A percentile compares a stretch with the other conserved stretches of the same genome.
Conservation (phyloP, 2,113 vertebrate species). For the Forbesichthys papilliferus region DNA sequence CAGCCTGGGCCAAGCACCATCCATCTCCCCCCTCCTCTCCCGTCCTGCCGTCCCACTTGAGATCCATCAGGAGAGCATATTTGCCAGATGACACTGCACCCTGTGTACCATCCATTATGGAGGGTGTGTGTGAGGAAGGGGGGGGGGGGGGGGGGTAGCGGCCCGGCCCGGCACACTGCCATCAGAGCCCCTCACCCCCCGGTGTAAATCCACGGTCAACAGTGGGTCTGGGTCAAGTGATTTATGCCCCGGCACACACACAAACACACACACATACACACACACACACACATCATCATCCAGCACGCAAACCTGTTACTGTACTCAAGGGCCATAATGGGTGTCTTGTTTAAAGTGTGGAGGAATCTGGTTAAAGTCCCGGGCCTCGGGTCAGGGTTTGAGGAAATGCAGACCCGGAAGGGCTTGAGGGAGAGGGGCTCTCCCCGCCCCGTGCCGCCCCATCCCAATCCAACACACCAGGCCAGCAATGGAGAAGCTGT, state of each 20-base stretch:
- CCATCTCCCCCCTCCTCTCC: slow-evolving; percentile 49
- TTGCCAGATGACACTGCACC: slow-evolving; percentile 63
- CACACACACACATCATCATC: slow-evolving; percentile 45
- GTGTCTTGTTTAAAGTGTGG: slow-evolving; percentile 73
- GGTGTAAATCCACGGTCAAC: slow-evolving; percentile 64
- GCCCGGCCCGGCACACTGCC: slow-evolving; percentile 59
- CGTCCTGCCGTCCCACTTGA: slow-evolving; percentile 50
- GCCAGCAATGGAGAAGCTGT: slow-evolving; percentile 4
- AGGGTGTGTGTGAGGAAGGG: background rate
- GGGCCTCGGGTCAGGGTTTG: slow-evolving; percentile 57
- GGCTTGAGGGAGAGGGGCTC: slow-evolving; percentile 33
- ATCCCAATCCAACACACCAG: slow-evolving; percentile 24
- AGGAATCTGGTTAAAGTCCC: slow-evolving; percentile 66
- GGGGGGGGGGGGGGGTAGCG: too few species aligned
- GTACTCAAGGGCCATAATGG: slow-evolving; percentile 62
- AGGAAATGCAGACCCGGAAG: slow-evolving; percentile 65
- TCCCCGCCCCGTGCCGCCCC: slow-evolving; percentile 24
- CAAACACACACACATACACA: slow-evolving; percentile 40
- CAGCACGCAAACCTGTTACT: slow-evolving; percentile 64
- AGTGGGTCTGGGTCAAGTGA: slow-evolving; percentile 74
- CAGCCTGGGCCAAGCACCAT: slow-evolving; percentile 66
- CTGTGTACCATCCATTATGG: slow-evolving; percentile 67
- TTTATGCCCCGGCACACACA: slow-evolving; percentile 62
- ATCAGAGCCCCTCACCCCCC: slow-evolving; percentile 51
- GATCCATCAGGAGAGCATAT: slow-evolving; percentile 66